Evolutionary conservation across 2,888 invertebrate genomes (phyloP).

Genomic region (Neoascia interrupta): DNA sequence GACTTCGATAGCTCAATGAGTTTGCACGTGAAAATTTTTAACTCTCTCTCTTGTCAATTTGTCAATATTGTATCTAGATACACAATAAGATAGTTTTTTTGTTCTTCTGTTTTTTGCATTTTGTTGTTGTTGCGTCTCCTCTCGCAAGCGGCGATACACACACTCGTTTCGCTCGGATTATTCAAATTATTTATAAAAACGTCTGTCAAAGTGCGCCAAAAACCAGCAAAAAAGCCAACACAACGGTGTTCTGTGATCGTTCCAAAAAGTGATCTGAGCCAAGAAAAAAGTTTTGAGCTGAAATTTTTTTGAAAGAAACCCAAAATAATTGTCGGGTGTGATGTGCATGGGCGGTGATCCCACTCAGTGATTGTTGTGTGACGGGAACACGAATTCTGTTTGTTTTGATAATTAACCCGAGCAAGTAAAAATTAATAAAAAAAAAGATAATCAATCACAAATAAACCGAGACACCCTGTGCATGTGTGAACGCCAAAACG

Average conservation of each 20-base stretch:
- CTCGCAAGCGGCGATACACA: slow-evolving; percentile 47
- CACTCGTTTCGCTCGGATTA: slow-evolving; percentile 51
- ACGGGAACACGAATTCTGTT: slow-evolving; percentile 56
- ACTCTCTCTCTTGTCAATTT: slow-evolving; percentile 71
- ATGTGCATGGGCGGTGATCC: slow-evolving; percentile 55
- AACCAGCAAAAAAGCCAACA: slow-evolving; percentile 55
- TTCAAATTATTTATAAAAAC: slow-evolving; percentile 42
- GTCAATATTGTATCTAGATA: slow-evolving; percentile 67
- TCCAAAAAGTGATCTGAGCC: slow-evolving; percentile 53
- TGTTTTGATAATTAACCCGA: slow-evolving; percentile 63
- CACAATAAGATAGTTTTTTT: slow-evolving; percentile 68
- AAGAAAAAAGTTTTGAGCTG: background rate
- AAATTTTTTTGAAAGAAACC: no score
- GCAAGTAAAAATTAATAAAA: background rate
- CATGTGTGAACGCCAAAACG: background rate
- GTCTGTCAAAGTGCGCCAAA: slow-evolving; percentile 63
- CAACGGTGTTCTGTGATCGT: slow-evolving; percentile 23
- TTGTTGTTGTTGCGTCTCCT: slow-evolving; percentile 48
- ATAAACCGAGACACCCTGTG: slow-evolving; percentile 31
- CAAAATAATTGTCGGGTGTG: slow-evolving; percentile 25
- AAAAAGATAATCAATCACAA: background rate
- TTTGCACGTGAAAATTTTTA: slow-evolving; percentile 79
- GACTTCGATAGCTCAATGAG: slow-evolving; percentile 80
- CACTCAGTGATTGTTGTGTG: slow-evolving; percentile 52
- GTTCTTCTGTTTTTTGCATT: slow-evolving; percentile 57